Percentiles rank a stretch among this genome's conserved stretches.
These are phyloP conservation scores for Thamnaconus septentrionalis DNA, from an alignment of 2,113 vertebrate species.

Conservation along the genomic window DNA sequence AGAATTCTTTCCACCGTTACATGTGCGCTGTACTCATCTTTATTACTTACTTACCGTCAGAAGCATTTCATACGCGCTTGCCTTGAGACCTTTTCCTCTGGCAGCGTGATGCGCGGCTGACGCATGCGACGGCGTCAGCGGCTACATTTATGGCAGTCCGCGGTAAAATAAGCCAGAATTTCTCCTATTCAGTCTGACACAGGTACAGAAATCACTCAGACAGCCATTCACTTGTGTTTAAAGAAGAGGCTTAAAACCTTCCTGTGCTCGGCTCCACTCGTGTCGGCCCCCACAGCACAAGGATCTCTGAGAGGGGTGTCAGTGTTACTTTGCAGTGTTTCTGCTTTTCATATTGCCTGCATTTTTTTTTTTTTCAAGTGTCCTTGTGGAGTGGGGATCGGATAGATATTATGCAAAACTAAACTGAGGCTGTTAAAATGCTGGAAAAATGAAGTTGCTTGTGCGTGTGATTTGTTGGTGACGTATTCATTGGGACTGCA, in stretches of 20 bases:
- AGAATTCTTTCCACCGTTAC: too few species aligned
- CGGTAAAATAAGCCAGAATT: not conserved
- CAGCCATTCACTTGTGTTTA: slow-evolving; percentile 3
- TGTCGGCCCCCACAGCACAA: slow-evolving; percentile 20
- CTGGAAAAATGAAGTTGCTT: slow-evolving; percentile 7
- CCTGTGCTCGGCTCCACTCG: slow-evolving; percentile 9
- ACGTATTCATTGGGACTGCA: too few species aligned
- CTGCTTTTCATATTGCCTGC: slow-evolving; percentile 42
- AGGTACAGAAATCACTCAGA: slow-evolving; percentile 16
- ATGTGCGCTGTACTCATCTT: too few species aligned
- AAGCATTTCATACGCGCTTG: too few species aligned
- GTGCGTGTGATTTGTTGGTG: not conserved
- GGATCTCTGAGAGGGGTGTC: slow-evolving; percentile 30
- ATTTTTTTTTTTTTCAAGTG: slow-evolving; percentile 11
- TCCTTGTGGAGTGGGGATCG: too few species aligned
- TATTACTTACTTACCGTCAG: too few species aligned
- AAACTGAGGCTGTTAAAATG: slow-evolving; percentile 14
- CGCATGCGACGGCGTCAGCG: not conserved
- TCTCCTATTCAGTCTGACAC: not conserved
- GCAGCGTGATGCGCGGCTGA: not conserved
- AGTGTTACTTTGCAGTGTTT: slow-evolving; percentile 40
- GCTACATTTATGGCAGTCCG: not conserved
- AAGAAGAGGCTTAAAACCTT: slow-evolving; percentile 5
- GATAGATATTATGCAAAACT: not conserved
- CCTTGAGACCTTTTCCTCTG: too few species aligned